phyloP scores from a whole-genome alignment of 2,797 vertebrate genomes.

The Loriculus beryllinus region DNA sequence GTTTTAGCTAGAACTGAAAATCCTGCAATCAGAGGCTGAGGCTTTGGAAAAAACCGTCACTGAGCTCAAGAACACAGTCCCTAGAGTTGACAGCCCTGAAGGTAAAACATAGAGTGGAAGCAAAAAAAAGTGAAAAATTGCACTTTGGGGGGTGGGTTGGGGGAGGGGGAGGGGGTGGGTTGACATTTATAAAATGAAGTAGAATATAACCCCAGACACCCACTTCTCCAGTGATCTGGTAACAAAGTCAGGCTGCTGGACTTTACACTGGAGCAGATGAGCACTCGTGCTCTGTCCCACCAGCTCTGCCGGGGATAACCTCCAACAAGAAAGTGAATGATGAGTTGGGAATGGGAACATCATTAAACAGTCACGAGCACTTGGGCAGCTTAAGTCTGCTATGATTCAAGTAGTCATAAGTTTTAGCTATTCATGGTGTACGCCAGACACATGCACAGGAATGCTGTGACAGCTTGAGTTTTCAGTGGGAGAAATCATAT shows the following conservation, averaged over 20 bases:
- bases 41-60: neutral
- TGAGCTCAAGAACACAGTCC: neutral
- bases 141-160: neutral
- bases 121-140: neutral
- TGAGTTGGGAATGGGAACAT: neutral
- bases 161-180: too few relatives aligned
- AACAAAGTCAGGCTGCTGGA: neutral
- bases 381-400: neutral
- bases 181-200: neutral
- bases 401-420: fast-evolving
- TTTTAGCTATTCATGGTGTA: neutral
- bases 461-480: neutral
- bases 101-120: neutral
- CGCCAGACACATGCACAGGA: neutral
- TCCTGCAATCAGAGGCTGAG: neutral
- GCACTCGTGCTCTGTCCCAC: fast-evolving
- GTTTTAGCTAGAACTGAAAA: neutral
- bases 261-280: neutral
- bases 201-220: neutral
- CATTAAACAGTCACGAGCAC: neutral
- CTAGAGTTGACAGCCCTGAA: neutral
- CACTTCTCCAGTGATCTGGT: fast-evolving
- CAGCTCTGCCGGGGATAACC: neutral
- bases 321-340: neutral
- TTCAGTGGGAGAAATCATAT: neutral